Evolutionary conservation across 2,113 vertebrate genomes (phyloP).

Genomic region (Grammomys surdaster): DNA sequence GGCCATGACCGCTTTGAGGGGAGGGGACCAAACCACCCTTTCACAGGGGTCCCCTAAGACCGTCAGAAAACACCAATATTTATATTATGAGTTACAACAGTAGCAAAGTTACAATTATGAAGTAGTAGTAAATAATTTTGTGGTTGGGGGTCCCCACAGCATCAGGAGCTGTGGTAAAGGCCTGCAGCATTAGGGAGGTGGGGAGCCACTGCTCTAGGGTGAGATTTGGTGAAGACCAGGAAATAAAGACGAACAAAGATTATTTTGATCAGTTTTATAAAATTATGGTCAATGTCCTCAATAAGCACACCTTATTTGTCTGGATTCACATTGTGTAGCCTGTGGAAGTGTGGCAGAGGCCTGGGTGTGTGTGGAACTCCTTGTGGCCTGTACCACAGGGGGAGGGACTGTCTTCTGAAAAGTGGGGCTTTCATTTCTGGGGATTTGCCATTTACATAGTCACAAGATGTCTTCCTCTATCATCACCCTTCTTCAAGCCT

Average conservation of each 20-base stretch:
- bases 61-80: not conserved
- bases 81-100: not conserved
- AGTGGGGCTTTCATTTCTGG: not conserved
- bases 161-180: not conserved
- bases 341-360: not conserved
- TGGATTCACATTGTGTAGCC: not conserved
- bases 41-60: not conserved
- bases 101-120: not conserved
- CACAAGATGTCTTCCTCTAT: not conserved
- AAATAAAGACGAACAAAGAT: not conserved
- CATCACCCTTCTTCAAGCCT: not conserved
- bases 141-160: not conserved
- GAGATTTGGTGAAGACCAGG: not conserved
- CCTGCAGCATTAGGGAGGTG: not conserved
- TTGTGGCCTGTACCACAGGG: not conserved
- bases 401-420: conserved; percentile 10
- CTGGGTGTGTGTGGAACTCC: not conserved
- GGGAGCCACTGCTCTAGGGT: not conserved
- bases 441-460: not conserved
- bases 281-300: not conserved
- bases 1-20: not conserved
- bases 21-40: not conserved
- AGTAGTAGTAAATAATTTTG: not conserved
- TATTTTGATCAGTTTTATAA: not conserved
- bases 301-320: not conserved